Evolutionary conservation across 1,140 invertebrate genomes (phyloP), one percentile per base, ranked within the genome.

Genomic region (Pissodes strobi): DNA sequence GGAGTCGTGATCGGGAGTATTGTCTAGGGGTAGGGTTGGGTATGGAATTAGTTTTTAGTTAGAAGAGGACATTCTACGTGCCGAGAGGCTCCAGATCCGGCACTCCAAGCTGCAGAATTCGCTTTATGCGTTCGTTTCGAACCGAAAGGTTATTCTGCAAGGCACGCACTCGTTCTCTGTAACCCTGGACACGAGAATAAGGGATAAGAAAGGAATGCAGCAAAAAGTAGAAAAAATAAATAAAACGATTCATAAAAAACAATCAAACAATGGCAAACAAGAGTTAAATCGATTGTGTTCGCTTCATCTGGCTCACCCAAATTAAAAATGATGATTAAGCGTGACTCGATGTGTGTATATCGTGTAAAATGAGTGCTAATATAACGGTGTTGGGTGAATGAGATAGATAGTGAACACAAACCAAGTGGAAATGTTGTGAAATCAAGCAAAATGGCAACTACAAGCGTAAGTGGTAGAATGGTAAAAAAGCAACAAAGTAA

Each of bases 91-190:
- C 88, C 67, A 86, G 82, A 78, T 92, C 91, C 63, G 91, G 91
- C 69, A 84, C 87, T 78, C 91, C 92, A 74, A 90, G 88, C 80
- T 93, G 90, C 76, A 90, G 83, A 72, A 95, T 82, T 59, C 93
- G 81, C 81, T 94, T 94, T 71, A 93, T 90, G 74, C 92, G 88
- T 81, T 95, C 92, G 76, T 88, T 88, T 68, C 90, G 88, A 79
- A 90, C 88, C 72, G 88, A 86, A 72, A 95, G 91, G 85, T 93
- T 94, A 84, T 87, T 91, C 80, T 94, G 91, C 73, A 94, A 85
- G 70, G 85, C 86, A 79, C 90, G 91, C 68, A 93, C 88, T 81
- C 85, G 86, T 79, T 95, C 92, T 77, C 88, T 88, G 85, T 85
- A 92, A 74, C 86, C 87, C 92, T 94, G 83, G 23, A 67, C 66